Evolutionary conservation across 1,140 invertebrate genomes (phyloP), one percentile per base, ranked within the genome.

Genomic region (Bilobella aurantiaca): DNA sequence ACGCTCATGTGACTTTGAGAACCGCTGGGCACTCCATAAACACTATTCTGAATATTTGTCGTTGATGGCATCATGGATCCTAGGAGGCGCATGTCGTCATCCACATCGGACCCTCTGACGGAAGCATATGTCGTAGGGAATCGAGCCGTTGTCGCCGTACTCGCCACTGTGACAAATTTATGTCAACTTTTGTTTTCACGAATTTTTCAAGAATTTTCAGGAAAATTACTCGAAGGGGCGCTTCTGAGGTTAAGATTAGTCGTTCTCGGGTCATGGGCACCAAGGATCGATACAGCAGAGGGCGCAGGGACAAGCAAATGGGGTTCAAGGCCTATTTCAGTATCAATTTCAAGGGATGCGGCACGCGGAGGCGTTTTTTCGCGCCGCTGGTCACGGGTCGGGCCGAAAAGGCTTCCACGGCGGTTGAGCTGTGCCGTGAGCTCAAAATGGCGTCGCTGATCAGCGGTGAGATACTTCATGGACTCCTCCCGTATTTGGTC

Each of bases 41-140:
- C 63, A 2, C 21, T n/a, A 49, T 63, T 29, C n/a, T 60, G 56
- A 60, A 59, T 8, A 28, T 58, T 31, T 3, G 25, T 31, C 8
- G 3, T 2, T 30, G 57, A 14, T 21, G 29, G 12, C 28, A 42
- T 5, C 30, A 3, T 37, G 5, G 59, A 46, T 42, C 14, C 14
- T 12, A 62, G 25, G 25, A 34, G 59, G 31, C 21, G 14, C 59
- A 62, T 37, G 32, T 62, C 59, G 30, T 21, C 14, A 2, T 3
- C 32, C 8, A 42, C 37, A 23, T 46, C 37, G 14, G 59, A 62
- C 5, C 59, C 59, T 21, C 59, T 31, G 21, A 62, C 23, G 8
- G 59, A 34, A 5, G 59, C 59, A 62, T 62, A 42, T 21, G 59
- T 58, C 23, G 12, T 31, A 28, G 57, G 57, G 28, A 58, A 58